Evolutionary conservation across 2,797 vertebrate genomes (phyloP), one percentile per base, ranked within the genome.

Genomic region (Crax fasciolata): DNA sequence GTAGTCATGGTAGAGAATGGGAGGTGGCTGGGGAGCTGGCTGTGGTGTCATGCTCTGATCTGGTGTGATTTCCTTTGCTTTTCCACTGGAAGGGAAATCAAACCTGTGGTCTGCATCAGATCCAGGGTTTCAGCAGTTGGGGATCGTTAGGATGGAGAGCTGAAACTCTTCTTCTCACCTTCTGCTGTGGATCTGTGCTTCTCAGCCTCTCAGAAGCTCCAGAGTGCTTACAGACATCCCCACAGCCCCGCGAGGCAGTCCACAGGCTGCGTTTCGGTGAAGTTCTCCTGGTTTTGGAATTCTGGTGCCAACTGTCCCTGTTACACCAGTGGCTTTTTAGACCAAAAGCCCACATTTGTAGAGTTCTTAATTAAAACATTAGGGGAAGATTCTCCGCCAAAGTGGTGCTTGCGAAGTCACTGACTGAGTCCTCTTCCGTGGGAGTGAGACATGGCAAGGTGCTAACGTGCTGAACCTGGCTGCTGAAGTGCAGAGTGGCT

Each of bases 1-100:
- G 2, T 13, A 5, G 44, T 51, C 2, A 0, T 48, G 38, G 35
- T 41, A 19, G 63, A 32, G 44, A 54, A 1, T 4, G 43, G 27
- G 24, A 61, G 38, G 41, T 20, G 44, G 23, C 38, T 65, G 57
- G 17, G 24, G 15, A 49, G 17, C 27, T 24, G 32, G 20, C 20
- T 15, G 17, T 30, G 9, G 10, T 62, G 38, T 77, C 27, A 43
- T 7, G 5, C 23, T 51, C 38, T 35, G 12, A 12, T 49, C 11
- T 72, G 13, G 61, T 44, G 24, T 66, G 13, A 13, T 11, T 85
- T 55, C 21, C 9, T 15, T 28, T 71, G 12, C 27, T 21, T 46
- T 65, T 43, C 14, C 14, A 11, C 35, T 17, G 38, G 12, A 79
- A 46, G 38, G 28, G 25, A 51, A 39, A 46, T 35, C 7, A 32